Evolutionary conservation across 2,113 vertebrate species (phyloP).

Genomic region (Trochalopteron elliotii): DNA sequence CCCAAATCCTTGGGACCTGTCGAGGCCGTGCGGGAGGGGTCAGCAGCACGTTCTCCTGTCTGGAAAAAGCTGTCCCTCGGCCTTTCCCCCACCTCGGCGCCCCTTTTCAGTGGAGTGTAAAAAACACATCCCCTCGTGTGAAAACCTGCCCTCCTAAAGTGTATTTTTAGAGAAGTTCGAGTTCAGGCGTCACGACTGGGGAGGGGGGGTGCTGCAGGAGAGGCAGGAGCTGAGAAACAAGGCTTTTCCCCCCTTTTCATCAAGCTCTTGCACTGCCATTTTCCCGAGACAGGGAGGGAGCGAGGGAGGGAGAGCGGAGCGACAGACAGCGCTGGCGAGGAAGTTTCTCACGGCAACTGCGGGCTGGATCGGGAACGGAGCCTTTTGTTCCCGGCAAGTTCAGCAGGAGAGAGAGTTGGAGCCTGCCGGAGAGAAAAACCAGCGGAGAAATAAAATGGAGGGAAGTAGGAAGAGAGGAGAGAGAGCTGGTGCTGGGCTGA

Average conservation of each 20-base stretch:
- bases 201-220: neutral
- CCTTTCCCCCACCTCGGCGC: neutral
- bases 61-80: neutral
- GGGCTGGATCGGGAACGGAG: conserved; percentile 77
- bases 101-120: neutral
- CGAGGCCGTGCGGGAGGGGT: neutral
- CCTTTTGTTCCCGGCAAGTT: conserved; percentile 67
- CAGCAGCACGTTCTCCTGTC: neutral
- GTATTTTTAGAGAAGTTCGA: conserved; percentile 34
- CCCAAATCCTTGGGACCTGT: neutral
- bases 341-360: conserved; percentile 73
- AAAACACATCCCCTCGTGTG: neutral
- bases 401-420: conserved; percentile 55
- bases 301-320: conserved; percentile 36
- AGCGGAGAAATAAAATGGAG: conserved; percentile 67
- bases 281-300: conserved; percentile 65
- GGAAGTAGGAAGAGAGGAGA: conserved; percentile 43
- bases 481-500: neutral
- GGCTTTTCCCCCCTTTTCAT: conserved; percentile 15
- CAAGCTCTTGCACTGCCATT: conserved; percentile 68
- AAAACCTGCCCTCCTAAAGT: conserved; percentile 3
- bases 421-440: conserved; percentile 26
- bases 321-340: conserved; percentile 20
- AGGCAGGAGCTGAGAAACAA: neutral
- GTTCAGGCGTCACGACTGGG: neutral